Evolutionary conservation across 2,888 invertebrate species (phyloP).

Genomic region (Rhorus exstirpatorius): DNA sequence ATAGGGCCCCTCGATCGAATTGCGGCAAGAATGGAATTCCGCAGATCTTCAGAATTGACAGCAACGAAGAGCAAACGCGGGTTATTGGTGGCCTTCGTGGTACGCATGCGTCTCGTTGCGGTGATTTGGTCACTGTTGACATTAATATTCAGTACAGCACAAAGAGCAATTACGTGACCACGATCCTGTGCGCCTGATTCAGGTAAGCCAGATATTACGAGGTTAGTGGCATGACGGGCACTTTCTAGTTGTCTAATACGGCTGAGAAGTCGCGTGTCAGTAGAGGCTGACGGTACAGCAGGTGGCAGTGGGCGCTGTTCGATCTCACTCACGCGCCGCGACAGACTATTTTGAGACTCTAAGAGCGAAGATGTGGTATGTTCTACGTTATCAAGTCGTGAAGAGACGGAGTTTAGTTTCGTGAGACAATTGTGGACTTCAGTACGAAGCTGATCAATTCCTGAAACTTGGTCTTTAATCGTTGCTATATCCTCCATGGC

Average conservation of each 20-base stretch:
- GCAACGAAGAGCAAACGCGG: neutral
- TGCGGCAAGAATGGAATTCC: neutral
- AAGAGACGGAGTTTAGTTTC: too few relatives aligned
- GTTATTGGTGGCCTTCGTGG: neutral
- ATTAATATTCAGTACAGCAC: neutral
- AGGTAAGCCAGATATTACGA: constrained; percentile 5
- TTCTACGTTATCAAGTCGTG: too few relatives aligned
- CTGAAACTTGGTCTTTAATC: too few relatives aligned
- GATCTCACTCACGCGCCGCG: neutral
- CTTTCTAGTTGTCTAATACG: neutral
- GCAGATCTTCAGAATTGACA: neutral
- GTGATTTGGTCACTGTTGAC: neutral
- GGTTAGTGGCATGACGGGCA: neutral
- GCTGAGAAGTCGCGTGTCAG: neutral
- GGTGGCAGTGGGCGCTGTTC: neutral
- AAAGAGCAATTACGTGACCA: neutral
- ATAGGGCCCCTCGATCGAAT: neutral
- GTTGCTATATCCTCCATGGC: too few relatives aligned
- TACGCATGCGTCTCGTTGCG: constrained; percentile 7
- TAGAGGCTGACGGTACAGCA: neutral
- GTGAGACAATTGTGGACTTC: too few relatives aligned
- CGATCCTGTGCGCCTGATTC: neutral
- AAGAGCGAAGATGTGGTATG: too few relatives aligned
- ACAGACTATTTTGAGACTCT: too few relatives aligned
- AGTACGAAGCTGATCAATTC: too few relatives aligned